Conservation (phyloP, 2,888 invertebrate genomes). For the Erebia aethiops region DNA sequence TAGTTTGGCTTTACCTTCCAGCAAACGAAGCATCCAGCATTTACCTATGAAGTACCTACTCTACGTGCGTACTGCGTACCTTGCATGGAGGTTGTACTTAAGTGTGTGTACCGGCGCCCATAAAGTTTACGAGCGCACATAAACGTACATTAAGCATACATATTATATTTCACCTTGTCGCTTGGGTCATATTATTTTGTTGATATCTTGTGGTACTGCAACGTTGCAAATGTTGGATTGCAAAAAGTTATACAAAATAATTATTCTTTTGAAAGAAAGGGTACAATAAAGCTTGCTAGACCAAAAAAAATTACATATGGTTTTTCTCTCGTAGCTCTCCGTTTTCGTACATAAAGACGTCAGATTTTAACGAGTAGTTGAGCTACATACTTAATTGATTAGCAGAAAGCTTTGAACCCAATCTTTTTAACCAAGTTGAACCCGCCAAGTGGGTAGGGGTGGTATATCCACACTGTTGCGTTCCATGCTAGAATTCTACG, state of each 20-base stretch:
- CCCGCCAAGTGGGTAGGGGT: too few species aligned
- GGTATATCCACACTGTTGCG: neutral
- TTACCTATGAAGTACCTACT: neutral
- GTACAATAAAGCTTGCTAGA: too few species aligned
- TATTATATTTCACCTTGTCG: conserved; percentile 13
- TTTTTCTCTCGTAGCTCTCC: too few species aligned
- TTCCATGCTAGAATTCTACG: neutral
- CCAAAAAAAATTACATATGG: too few species aligned
- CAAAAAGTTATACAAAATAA: neutral
- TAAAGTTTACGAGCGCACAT: conserved; percentile 15
- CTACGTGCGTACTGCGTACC: neutral
- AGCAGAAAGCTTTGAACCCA: too few species aligned
- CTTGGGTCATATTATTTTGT: conserved; percentile 8
- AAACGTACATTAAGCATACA: conserved; percentile 22
- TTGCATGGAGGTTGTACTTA: conserved; percentile 1
- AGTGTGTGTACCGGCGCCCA: neutral
- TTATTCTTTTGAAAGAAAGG: too few species aligned
- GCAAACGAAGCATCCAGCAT: too few species aligned
- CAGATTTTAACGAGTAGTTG: too few species aligned
- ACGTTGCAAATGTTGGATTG: neutral
- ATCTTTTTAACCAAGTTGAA: too few species aligned
- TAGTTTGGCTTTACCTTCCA: too few species aligned
- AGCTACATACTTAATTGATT: too few species aligned
- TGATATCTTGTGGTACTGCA: neutral
- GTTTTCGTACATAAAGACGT: too few species aligned